Base-by-base conservation (phyloP, 1,140 invertebrate species). In the Atta colombica region DNA sequence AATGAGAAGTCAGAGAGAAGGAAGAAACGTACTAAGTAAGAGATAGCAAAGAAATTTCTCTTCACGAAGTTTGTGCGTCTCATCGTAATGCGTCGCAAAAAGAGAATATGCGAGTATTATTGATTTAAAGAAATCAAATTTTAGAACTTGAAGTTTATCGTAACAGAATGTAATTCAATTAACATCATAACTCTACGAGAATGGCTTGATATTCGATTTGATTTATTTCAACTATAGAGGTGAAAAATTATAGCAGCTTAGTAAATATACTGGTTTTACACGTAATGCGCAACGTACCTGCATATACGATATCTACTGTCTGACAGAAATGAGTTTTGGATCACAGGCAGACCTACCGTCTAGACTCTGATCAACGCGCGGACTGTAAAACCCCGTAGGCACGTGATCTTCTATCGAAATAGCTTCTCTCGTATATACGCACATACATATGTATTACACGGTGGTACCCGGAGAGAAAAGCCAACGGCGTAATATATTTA, bases 401-500 rank as follows among this genome's bases (percentile, higher is more conserved):
- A 87, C 90, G 89, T 87, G 90, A 91, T 91, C 90, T 82, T 65
- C 77, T 86, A 90, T 91, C 71, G 84, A 39, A 72, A 85, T 39
- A 39, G 58, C 65, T 65, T 53, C 53, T 49, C 31, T 61, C 75
- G 72, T 77, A 51, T 16, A 51, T 51, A 49, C 25, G 51, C 72
- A 45, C 80, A 89, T 91, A 91, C 87, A 91, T 89, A 89, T 91
- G 87, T 87, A 91, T 91, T 91, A 89, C 87, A 80, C 63, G 60
- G 60, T 75, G 49, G 53, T 55, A 74, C 18, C 75, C 31, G 31
- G 21, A 69, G 66, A 49, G 49, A 69, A 68, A 78, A 87, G 89
- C 81, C 75, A 86, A 89, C 63, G 85, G 89, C 82, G 89, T 92
- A 92, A 93, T 93, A 93, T 92, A 93, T 93, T 92, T 93, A 93